Evolutionary conservation across 1,140 invertebrate species (phyloP).

Genomic region (Cyclargus thomasi): DNA sequence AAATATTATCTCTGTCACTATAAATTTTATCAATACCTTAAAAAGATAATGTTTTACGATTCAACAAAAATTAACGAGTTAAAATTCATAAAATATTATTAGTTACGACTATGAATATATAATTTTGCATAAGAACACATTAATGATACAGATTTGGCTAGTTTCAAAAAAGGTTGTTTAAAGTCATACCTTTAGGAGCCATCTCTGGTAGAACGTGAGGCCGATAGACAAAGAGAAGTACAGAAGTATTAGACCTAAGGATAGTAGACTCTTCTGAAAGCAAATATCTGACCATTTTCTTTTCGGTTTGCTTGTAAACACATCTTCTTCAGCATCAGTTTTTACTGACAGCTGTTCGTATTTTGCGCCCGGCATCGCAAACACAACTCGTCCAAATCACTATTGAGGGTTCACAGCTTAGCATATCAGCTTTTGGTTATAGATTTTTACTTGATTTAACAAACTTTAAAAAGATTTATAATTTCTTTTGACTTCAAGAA

Average conservation of each 20-base stretch:
- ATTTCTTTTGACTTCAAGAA: not conserved
- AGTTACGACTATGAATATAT: not conserved
- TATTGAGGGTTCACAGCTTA: constrained; percentile 30
- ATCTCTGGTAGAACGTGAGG: constrained; percentile 97
- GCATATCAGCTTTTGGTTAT: constrained; percentile 39
- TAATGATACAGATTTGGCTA: not conserved
- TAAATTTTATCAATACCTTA: constrained; percentile 8
- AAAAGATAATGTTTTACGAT: constrained; percentile 1
- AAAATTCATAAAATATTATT: not conserved
- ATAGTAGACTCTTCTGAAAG: constrained; percentile 56
- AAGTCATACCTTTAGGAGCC: constrained; percentile 86
- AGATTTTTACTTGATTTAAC: not conserved
- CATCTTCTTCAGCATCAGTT: constrained; percentile 54
- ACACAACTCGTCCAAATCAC: constrained; percentile 27
- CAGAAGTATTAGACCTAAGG: constrained; percentile 79
- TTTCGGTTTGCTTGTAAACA: constrained; percentile 51
- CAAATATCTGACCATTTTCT: constrained; percentile 58
- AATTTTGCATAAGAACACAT: not conserved
- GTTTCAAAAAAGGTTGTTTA: not conserved
- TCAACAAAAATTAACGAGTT: not conserved
- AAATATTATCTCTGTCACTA: not conserved
- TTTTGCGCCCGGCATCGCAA: constrained; percentile 61
- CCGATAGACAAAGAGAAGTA: constrained; percentile 95
- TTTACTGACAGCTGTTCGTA: constrained; percentile 70
- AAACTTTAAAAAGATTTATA: not conserved